These are phyloP conservation scores for Congeria kusceri DNA, from an alignment of 2,888 invertebrate species.

Conservation along the genomic window DNA sequence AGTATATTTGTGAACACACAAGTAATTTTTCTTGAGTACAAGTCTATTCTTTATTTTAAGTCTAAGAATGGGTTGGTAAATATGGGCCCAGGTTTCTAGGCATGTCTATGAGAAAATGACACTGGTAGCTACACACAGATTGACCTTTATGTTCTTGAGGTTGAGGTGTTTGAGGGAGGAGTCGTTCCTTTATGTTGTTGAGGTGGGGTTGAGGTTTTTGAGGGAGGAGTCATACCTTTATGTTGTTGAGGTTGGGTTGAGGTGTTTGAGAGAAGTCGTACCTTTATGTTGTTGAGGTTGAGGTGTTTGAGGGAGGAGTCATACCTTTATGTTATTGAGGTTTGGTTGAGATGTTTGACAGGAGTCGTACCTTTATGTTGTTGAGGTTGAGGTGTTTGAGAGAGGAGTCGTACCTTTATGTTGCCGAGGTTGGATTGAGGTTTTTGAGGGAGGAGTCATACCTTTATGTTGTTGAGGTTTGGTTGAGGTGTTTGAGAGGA, in stretches of 20 bases:
- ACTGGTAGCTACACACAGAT: too few relatives aligned
- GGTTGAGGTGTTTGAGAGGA: too few relatives aligned
- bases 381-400: slow-evolving; percentile 96
- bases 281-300: slow-evolving; percentile 88
- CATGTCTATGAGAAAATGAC: too few relatives aligned
- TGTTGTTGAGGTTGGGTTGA: slow-evolving; percentile 76
- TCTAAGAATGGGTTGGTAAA: too few relatives aligned
- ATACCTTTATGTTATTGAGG: background rate
- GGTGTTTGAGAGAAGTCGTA: background rate
- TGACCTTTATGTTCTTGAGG: too few relatives aligned
- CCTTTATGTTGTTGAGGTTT: too few relatives aligned
- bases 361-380: slow-evolving; percentile 95
- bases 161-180: too few relatives aligned
- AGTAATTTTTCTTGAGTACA: too few relatives aligned
- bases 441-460: slow-evolving; percentile 89
- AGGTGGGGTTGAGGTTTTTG: slow-evolving; percentile 98
- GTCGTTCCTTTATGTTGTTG: slow-evolving; percentile 98
- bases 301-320: slow-evolving; percentile 88
- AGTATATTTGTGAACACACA: too few relatives aligned
- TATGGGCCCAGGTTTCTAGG: too few relatives aligned
- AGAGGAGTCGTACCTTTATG: slow-evolving; percentile 92
- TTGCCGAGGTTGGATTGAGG: slow-evolving; percentile 99
- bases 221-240: slow-evolving; percentile 52
- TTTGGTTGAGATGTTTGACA: slow-evolving; percentile 75
- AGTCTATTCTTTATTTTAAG: too few relatives aligned